Evolutionary conservation across 2,888 invertebrate genomes (phyloP).

Genomic region (Euplagia quadripunctaria): DNA sequence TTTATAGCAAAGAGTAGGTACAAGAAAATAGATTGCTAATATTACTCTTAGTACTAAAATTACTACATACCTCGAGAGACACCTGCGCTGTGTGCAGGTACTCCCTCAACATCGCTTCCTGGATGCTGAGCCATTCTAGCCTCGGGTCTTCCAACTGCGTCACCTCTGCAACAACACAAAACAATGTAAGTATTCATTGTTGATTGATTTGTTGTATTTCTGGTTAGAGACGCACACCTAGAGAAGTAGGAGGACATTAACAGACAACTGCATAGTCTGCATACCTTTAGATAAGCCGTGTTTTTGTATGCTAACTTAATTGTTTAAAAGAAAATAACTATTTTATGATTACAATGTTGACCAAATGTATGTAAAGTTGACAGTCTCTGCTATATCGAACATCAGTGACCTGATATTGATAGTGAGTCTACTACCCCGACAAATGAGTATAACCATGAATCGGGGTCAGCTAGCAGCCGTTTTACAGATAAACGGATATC

Average conservation of each 20-base stretch:
- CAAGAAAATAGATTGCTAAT: slow-evolving; percentile 41
- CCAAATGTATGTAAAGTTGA: background rate
- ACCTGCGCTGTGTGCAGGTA: slow-evolving; percentile 98
- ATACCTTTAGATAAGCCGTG: too few relatives aligned
- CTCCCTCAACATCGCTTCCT: slow-evolving; percentile 98
- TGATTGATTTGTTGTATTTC: too few relatives aligned
- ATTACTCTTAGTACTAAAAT: background rate
- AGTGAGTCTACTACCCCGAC: background rate
- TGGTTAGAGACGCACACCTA: background rate
- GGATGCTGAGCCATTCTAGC: slow-evolving; percentile 98
- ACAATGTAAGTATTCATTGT: background rate
- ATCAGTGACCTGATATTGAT: background rate
- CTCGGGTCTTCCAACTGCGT: slow-evolving; percentile 99
- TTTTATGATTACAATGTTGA: too few relatives aligned
- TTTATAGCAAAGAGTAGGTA: slow-evolving; percentile 10
- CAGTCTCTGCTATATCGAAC: too few relatives aligned
- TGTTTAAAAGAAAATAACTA: too few relatives aligned
- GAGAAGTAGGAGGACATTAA: too few relatives aligned
- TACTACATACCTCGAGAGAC: slow-evolving; percentile 92
- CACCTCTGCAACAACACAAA: slow-evolving; percentile 90
- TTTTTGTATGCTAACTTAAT: too few relatives aligned
- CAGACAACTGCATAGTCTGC: too few relatives aligned
- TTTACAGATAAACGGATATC: background rate
- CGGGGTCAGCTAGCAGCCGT: background rate
- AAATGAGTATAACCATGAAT: background rate